Conservation (phyloP, 2,888 invertebrate genomes). For the Callimorpha dominula region DNA sequence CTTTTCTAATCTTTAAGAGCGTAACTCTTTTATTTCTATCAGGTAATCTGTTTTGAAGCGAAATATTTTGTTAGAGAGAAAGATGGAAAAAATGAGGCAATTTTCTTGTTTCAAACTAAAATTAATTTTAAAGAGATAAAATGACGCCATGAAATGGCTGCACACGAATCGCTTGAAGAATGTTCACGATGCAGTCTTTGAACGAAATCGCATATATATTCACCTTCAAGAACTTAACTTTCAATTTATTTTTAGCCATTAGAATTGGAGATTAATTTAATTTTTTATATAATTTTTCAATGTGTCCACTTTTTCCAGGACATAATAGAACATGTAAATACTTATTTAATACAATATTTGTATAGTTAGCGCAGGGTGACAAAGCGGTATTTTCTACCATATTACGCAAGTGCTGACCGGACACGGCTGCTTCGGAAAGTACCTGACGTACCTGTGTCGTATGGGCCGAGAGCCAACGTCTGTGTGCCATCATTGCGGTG, state of each 20-base stretch:
- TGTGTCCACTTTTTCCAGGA: too few relatives aligned
- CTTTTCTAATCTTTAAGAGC: slow-evolving; percentile 43
- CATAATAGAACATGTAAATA: background rate
- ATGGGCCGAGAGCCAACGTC: too few relatives aligned
- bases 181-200: slow-evolving; percentile 51
- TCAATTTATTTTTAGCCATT: slow-evolving; percentile 23
- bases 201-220: slow-evolving; percentile 51
- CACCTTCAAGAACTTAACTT: slow-evolving; percentile 27
- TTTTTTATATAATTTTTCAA: background rate
- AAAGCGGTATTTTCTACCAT: too few relatives aligned
- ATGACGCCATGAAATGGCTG: slow-evolving; percentile 55
- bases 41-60: slow-evolving; percentile 22
- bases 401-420: too few relatives aligned
- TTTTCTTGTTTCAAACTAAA: slow-evolving; percentile 42
- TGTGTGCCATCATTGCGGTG: too few relatives aligned
- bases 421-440: too few relatives aligned
- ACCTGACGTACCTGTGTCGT: too few relatives aligned
- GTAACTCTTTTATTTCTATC: slow-evolving; percentile 39
- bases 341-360: background rate
- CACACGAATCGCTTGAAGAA: slow-evolving; percentile 53
- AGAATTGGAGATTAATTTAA: slow-evolving; percentile 10
- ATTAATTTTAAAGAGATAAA: slow-evolving; percentile 52
- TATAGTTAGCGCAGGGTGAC: too few relatives aligned
- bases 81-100: slow-evolving; percentile 27
- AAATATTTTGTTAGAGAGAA: slow-evolving; percentile 31